Percentiles rank a stretch among this genome's conserved stretches.
phyloP scores from a whole-genome alignment of 1,140 invertebrate genomes.

The Andricus grossulariae region DNA sequence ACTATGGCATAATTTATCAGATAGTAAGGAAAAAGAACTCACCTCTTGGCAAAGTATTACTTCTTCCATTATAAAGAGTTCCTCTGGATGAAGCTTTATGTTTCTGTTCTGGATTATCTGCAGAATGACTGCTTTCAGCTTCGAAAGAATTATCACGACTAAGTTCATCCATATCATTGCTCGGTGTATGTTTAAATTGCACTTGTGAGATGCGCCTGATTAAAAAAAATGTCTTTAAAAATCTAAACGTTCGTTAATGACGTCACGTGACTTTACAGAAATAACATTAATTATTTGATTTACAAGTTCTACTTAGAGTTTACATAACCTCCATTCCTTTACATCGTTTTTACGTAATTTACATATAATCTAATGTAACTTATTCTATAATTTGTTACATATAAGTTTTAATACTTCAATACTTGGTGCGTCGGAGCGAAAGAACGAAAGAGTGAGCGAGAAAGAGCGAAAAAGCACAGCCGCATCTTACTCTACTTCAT shows the following conservation, averaged over 20 bases:
- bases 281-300: conserved; percentile 37
- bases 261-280: conserved; percentile 9
- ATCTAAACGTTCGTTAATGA: neutral
- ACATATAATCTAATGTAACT: no score
- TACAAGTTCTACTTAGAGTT: no score
- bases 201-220: conserved; percentile 68
- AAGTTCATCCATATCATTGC: conserved; percentile 67
- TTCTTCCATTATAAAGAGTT: conserved; percentile 72
- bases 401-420: no score
- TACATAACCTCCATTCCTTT: no score
- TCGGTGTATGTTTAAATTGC: conserved; percentile 68
- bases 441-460: no score
- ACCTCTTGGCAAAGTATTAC: conserved; percentile 80
- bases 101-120: conserved; percentile 55
- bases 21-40: conserved; percentile 59
- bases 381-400: no score
- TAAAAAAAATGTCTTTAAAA: conserved; percentile 29
- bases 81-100: conserved; percentile 62
- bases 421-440: no score
- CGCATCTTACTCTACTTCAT: no score
- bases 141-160: conserved; percentile 60
- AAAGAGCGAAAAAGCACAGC: no score
- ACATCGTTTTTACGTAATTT: no score
- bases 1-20: conserved; percentile 38
- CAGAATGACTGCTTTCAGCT: conserved; percentile 55